Evolutionary conservation across 2,797 vertebrate species (phyloP).

Genomic region (Anomalospiza imberbis): DNA sequence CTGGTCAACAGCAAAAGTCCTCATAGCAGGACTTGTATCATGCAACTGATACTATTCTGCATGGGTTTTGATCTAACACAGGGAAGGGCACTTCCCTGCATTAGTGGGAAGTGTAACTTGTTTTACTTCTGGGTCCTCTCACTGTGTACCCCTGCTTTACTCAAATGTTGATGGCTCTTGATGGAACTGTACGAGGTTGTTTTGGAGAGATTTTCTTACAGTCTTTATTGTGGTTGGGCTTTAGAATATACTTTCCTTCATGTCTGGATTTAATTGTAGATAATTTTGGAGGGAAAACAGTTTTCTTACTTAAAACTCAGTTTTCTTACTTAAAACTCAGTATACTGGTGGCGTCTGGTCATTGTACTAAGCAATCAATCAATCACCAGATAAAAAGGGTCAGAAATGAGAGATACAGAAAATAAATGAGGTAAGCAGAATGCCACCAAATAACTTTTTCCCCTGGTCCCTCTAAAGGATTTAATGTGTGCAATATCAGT

Average conservation of each 20-base stretch:
- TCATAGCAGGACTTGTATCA: background rate
- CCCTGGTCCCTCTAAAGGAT: background rate
- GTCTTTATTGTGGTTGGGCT: background rate
- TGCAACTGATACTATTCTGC: background rate
- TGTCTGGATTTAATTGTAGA: slow-evolving; percentile 47
- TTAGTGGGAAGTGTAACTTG: background rate
- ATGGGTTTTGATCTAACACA: background rate
- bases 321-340: background rate
- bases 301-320: background rate
- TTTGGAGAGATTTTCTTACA: background rate
- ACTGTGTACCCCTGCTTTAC: background rate
- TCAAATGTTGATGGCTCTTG: background rate
- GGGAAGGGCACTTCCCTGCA: background rate
- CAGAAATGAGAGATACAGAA: background rate
- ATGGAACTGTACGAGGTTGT: background rate
- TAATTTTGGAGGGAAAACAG: background rate
- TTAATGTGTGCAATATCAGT: background rate
- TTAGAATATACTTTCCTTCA: background rate
- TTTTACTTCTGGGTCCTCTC: background rate
- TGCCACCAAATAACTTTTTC: background rate
- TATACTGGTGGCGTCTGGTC: slow-evolving; percentile 14
- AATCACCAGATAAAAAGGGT: slow-evolving; percentile 23
- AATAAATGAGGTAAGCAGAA: background rate
- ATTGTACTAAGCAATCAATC: slow-evolving; percentile 32
- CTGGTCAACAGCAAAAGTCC: background rate